phyloP scores from a whole-genome alignment of 2,113 vertebrate genomes.

The Butorides virescens region DNA sequence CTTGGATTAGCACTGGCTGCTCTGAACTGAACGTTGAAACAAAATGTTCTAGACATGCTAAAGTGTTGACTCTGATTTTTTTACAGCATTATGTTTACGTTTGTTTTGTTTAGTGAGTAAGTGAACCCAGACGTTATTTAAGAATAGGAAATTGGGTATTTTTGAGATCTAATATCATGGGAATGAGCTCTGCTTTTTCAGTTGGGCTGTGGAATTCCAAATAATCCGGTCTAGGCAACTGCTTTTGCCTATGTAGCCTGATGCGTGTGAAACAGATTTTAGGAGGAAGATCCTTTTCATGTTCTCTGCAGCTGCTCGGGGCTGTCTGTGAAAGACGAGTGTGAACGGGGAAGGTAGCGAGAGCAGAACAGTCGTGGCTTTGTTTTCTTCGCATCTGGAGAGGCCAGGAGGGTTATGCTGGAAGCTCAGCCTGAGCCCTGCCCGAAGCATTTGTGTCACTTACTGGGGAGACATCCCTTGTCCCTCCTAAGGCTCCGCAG shows the following conservation, averaged over 20 bases:
- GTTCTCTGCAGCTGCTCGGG: constrained; percentile 2
- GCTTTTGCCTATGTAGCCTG: not conserved
- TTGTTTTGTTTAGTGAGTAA: not conserved
- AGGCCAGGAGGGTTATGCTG: not conserved
- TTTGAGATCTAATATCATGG: not conserved
- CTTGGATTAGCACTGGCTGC: not conserved
- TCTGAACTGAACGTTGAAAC: not conserved
- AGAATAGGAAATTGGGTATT: not conserved
- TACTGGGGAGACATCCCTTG: not conserved
- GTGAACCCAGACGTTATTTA: not conserved
- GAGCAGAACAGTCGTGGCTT: not conserved
- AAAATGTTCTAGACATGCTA: not conserved
- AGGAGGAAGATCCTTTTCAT: not conserved
- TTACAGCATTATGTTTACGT: not conserved
- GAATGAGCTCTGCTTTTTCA: not conserved
- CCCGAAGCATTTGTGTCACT: not conserved
- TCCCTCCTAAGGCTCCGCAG: not conserved
- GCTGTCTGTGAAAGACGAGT: not conserved
- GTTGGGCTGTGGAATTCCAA: not conserved
- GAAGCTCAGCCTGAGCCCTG: not conserved
- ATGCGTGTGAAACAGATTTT: not conserved
- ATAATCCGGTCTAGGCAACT: not conserved
- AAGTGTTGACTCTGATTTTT: not conserved
- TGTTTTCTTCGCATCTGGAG: not conserved
- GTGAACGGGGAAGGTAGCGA: not conserved